These are phyloP conservation scores for Cryptops parisi DNA, from an alignment of 2,888 invertebrate genomes.

Conservation along the genomic window DNA sequence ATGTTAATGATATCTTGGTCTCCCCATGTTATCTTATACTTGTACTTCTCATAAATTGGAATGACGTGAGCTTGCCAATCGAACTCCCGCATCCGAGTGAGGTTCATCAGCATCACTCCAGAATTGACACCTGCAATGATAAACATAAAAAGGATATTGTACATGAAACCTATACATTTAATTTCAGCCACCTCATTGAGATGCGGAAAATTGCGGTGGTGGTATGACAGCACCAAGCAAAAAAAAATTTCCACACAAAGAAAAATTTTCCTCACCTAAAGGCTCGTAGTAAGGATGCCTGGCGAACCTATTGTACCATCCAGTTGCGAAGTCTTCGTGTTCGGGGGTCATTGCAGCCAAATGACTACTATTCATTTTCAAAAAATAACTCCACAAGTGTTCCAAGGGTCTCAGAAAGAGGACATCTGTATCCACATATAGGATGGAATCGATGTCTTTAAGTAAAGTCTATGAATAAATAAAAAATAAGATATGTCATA, in stretches of 20 bases:
- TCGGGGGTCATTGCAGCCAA: conserved; percentile 77
- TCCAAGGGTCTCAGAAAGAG: conserved; percentile 70
- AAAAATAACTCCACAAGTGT: conserved; percentile 68
- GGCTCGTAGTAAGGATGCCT: conserved; percentile 86
- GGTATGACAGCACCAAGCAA: conserved; percentile 18
- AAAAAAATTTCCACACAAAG: neutral
- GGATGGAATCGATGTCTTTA: conserved; percentile 60
- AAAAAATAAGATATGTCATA: neutral
- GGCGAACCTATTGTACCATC: conserved; percentile 93
- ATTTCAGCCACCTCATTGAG: neutral
- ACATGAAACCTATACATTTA: no score
- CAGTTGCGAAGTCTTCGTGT: conserved; percentile 79
- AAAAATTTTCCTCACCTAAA: conserved; percentile 41
- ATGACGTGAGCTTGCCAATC: conserved; percentile 72
- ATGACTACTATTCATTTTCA: conserved; percentile 65
- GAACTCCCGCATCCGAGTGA: conserved; percentile 74
- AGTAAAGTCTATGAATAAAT: conserved; percentile 47
- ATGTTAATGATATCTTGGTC: conserved; percentile 93
- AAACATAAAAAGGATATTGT: no score
- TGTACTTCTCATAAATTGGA: conserved; percentile 71
- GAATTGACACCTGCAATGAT: conserved; percentile 68
- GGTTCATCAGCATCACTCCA: conserved; percentile 94
- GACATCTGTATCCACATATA: conserved; percentile 88
- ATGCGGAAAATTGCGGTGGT: neutral
- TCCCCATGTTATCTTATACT: conserved; percentile 83